Evolutionary conservation across 2,888 invertebrate genomes (phyloP).

Genomic region (Cenopis cana): DNA sequence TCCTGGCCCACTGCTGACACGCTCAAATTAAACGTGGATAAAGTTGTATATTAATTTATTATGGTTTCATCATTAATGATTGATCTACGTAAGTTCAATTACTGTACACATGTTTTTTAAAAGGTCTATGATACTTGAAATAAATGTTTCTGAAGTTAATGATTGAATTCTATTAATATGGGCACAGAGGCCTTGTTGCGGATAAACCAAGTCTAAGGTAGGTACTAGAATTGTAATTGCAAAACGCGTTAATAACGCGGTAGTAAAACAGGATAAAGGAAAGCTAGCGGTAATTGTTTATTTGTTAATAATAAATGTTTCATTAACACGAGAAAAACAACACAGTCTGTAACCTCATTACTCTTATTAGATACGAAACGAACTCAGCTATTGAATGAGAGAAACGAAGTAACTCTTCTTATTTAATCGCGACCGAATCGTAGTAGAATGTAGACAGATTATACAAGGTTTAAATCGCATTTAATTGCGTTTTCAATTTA

Average conservation of each 20-base stretch:
- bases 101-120: too few relatives aligned
- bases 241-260: not conserved
- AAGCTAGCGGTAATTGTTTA: not conserved
- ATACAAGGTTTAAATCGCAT: not conserved
- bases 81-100: too few relatives aligned
- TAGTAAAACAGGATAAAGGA: not conserved
- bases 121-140: too few relatives aligned
- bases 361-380: not conserved
- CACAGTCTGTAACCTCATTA: not conserved
- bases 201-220: not conserved
- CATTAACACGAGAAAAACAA: not conserved
- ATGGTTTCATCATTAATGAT: too few relatives aligned
- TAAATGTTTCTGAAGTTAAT: too few relatives aligned
- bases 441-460: not conserved
- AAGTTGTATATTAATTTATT: too few relatives aligned
- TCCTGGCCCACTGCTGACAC: not conserved
- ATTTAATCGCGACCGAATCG: not conserved
- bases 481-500: conserved; percentile 13
- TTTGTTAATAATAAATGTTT: conserved; percentile 6
- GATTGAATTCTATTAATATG: too few relatives aligned
- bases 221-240: not conserved
- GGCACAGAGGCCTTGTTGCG: not conserved
- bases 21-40: not conserved
- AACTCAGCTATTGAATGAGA: not conserved
- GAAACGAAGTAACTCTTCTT: not conserved